phyloP scores from a whole-genome alignment of 2,888 invertebrate genomes.

The Chymomyza amoena region DNA sequence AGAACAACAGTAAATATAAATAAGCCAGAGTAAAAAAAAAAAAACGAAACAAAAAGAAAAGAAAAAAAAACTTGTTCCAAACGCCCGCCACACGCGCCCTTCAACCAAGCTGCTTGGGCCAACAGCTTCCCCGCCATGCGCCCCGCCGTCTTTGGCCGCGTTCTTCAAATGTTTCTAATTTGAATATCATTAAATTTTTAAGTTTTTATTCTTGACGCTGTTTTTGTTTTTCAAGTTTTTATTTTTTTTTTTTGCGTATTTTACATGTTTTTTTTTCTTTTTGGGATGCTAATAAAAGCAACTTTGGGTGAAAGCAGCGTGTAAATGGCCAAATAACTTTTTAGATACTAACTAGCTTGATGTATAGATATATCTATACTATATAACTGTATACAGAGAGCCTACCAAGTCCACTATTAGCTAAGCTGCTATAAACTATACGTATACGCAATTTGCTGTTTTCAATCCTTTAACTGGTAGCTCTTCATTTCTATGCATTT shows the following conservation, averaged over 20 bases:
- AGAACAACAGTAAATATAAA: slow-evolving; percentile 10
- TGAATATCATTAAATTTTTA: slow-evolving; percentile 54
- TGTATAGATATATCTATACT: neutral
- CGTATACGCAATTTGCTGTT: neutral
- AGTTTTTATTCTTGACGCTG: slow-evolving; percentile 8
- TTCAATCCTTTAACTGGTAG: slow-evolving; percentile 1
- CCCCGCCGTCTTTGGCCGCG: slow-evolving; percentile 11
- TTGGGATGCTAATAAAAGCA: neutral
- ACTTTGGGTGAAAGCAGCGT: neutral
- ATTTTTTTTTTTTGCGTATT: slow-evolving; percentile 1
- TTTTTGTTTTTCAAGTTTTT: slow-evolving; percentile 25
- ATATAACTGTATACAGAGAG: neutral
- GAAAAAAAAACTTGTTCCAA: slow-evolving; percentile 53
- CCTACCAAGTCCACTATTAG: neutral
- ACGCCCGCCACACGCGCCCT: slow-evolving; percentile 18
- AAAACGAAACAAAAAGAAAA: neutral
- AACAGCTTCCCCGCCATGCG: neutral
- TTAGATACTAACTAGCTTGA: neutral
- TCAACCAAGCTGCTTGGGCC: neutral
- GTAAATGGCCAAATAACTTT: neutral
- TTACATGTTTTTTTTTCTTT: neutral
- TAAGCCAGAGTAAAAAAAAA: neutral
- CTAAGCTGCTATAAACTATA: neutral
- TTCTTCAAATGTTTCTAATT: slow-evolving; percentile 53
- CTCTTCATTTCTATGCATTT: slow-evolving; percentile 12